phyloP scores from a whole-genome alignment of 2,797 vertebrate species.

The Poeciliopsis gracilis region DNA sequence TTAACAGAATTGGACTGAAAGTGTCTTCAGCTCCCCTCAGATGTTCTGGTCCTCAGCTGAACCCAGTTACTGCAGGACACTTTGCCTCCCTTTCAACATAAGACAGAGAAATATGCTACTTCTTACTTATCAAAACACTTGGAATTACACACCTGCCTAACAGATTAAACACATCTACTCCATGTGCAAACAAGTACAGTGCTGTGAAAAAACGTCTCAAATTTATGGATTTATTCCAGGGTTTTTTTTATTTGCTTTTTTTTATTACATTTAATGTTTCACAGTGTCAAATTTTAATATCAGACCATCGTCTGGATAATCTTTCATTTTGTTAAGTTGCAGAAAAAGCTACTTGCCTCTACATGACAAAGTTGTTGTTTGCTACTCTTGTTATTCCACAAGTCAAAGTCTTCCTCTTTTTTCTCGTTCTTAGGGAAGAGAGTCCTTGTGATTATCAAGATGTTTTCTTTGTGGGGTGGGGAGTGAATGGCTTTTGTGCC shows the following conservation, averaged over 20 bases:
- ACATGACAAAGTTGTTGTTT: neutral
- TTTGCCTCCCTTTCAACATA: neutral
- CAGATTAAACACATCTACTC: neutral
- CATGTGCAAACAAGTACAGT: neutral
- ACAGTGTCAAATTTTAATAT: neutral
- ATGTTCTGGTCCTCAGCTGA: neutral
- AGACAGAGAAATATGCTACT: neutral
- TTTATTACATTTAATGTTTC: neutral
- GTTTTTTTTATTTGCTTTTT: neutral
- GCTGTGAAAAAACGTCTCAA: neutral
- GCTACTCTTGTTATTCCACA: no score
- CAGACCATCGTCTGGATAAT: neutral
- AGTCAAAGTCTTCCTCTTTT: neutral
- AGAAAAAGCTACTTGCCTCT: neutral
- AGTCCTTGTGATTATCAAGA: neutral
- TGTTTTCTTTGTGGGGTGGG: neutral
- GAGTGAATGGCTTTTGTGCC: neutral
- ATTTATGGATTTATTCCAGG: neutral
- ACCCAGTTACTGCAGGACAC: neutral
- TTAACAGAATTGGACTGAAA: neutral
- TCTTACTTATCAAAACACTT: neutral
- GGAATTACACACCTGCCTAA: neutral
- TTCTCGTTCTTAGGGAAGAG: neutral
- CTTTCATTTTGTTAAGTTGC: neutral
- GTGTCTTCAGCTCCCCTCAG: neutral